A percentile compares a stretch with the other conserved stretches of the same genome.
Conservation (phyloP, 2,113 vertebrate species). For the Plectropomus leopardus region DNA sequence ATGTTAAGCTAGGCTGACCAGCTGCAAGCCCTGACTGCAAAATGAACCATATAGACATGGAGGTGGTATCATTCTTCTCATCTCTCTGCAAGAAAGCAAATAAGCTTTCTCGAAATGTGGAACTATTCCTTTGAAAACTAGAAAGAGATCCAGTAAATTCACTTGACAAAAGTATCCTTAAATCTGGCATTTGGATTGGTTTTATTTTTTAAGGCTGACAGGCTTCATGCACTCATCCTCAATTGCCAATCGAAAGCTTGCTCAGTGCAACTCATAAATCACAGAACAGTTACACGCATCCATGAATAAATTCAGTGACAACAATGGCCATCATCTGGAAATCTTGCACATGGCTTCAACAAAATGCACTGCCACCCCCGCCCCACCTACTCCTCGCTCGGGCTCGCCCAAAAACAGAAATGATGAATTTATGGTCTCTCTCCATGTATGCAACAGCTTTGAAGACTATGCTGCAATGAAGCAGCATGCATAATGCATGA, state of each 20-base stretch:
- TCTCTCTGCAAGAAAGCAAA: background rate
- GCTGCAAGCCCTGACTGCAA: background rate
- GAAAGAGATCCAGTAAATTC: slow-evolving; percentile 5
- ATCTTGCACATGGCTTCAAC: slow-evolving; percentile 38
- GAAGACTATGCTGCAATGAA: slow-evolving; percentile 69
- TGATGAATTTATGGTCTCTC: slow-evolving; percentile 64
- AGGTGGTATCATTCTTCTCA: background rate
- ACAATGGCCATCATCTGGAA: slow-evolving; percentile 45
- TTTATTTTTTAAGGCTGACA: slow-evolving; percentile 3
- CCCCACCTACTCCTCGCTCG: slow-evolving; percentile 37
- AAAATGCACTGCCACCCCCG: slow-evolving; percentile 33
- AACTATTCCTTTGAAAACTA: background rate
- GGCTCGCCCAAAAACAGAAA: slow-evolving; percentile 50
- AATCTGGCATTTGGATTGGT: slow-evolving; percentile 6
- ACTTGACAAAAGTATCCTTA: slow-evolving; percentile 28
- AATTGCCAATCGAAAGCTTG: slow-evolving; percentile 17
- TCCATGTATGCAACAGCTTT: slow-evolving; percentile 58
- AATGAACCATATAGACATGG: background rate
- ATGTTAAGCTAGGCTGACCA: background rate
- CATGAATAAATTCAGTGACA: slow-evolving; percentile 42
- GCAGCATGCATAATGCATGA: slow-evolving; percentile 75
- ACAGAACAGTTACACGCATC: slow-evolving; percentile 30
- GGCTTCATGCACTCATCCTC: background rate
- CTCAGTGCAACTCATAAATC: slow-evolving; percentile 50
- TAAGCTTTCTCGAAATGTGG: background rate